phyloP scores from a whole-genome alignment of 30 jellyfish, hydroid and myxozoan species.

The Turritopsis dohrnii region DNA sequence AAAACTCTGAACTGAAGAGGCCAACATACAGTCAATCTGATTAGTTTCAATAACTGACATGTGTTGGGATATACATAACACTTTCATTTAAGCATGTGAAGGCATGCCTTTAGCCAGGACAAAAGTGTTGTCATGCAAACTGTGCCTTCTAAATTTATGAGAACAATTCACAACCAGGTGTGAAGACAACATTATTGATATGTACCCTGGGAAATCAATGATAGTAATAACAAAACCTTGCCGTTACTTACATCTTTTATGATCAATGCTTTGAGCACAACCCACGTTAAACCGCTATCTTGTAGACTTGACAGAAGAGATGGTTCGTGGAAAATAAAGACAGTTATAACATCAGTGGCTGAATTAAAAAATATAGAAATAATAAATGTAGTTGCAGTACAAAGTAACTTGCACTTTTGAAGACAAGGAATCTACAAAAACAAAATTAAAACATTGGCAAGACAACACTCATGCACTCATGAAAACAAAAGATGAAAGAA shows the following conservation, averaged over 20 bases:
- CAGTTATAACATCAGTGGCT: slow-evolving; percentile 98
- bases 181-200: slow-evolving; percentile 80
- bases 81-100: background rate
- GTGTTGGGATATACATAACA: too few relatives aligned
- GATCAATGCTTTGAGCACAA: slow-evolving; percentile 77
- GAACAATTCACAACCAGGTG: slow-evolving; percentile 85
- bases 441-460: too few relatives aligned
- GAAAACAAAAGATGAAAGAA: background rate
- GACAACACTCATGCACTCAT: too few relatives aligned
- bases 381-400: too few relatives aligned
- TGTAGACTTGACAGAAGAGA: slow-evolving; percentile 88
- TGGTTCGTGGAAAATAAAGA: slow-evolving; percentile 92
- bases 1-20: too few relatives aligned
- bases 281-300: slow-evolving; percentile 91
- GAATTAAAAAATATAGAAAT: background rate
- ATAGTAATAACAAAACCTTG: background rate
- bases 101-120: background rate
- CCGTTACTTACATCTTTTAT: slow-evolving; percentile 85
- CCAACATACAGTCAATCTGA: too few relatives aligned
- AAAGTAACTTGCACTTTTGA: too few relatives aligned
- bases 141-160: slow-evolving; percentile 53
- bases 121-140: slow-evolving; percentile 54
- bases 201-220: slow-evolving; percentile 89
- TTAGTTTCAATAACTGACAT: too few relatives aligned
- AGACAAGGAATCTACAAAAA: too few relatives aligned